Percentiles rank a stretch among this genome's conserved stretches.
Evolutionary conservation across 2,113 vertebrate species (phyloP).

Genomic region (Cyphomyrus plagiostoma): DNA sequence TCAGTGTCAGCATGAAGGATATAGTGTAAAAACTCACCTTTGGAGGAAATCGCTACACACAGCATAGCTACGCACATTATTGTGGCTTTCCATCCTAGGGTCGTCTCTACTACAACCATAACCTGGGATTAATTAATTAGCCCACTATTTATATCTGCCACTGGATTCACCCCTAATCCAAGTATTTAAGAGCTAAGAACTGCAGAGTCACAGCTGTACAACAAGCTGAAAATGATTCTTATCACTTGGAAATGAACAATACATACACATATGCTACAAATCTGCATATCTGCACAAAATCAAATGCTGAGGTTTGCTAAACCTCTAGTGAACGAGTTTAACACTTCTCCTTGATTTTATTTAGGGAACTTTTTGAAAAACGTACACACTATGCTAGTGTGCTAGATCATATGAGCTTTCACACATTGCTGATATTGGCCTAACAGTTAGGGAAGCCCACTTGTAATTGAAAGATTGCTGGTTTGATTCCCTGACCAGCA

Average conservation of each 20-base stretch:
- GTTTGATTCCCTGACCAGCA: too few relatives aligned
- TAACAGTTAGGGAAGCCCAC: too few relatives aligned
- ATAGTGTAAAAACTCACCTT: not conserved
- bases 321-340: not conserved
- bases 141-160: conserved; percentile 51
- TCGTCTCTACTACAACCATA: not conserved
- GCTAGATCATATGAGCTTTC: not conserved
- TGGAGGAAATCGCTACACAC: too few relatives aligned
- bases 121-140: conserved; percentile 26
- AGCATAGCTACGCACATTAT: not conserved
- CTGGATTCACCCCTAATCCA: conserved; percentile 61
- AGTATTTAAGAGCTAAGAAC: conserved; percentile 42
- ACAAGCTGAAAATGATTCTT: not conserved
- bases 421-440: not conserved
- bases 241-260: not conserved
- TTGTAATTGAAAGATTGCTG: too few relatives aligned
- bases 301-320: not conserved
- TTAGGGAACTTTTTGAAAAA: not conserved
- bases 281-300: not conserved
- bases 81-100: not conserved
- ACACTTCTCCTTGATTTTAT: not conserved
- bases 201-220: conserved; percentile 25
- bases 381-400: not conserved
- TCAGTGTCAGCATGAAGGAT: not conserved
- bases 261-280: not conserved